A percentile compares a stretch with the other conserved stretches of the same genome.
These are phyloP conservation scores for Caenorhabditis doughertyi DNA, from an alignment of 2,888 invertebrate genomes.

Conservation along the genomic window DNA sequence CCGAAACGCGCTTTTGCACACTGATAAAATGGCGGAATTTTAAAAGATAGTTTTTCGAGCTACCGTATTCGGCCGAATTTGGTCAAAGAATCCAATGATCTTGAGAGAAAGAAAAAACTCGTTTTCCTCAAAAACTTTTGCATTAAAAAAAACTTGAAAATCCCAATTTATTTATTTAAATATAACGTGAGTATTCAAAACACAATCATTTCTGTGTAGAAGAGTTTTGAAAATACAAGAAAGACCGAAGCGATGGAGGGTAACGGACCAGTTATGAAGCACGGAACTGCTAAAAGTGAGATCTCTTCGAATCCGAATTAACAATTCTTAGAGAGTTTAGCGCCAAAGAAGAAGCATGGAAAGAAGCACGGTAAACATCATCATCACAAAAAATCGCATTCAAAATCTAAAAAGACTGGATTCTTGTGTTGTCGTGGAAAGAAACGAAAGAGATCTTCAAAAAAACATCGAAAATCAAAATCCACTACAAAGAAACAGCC, in stretches of 20 bases:
- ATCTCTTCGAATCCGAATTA: neutral
- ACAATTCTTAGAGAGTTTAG: neutral
- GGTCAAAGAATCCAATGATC: neutral
- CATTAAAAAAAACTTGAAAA: neutral
- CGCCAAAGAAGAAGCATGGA: neutral
- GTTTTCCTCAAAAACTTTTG: neutral
- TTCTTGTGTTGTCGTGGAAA: conserved; percentile 31
- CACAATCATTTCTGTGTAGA: neutral
- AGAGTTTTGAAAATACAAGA: conserved; percentile 3
- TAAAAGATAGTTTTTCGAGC: neutral
- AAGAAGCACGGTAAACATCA: conserved; percentile 8
- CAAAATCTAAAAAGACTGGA: conserved; percentile 3
- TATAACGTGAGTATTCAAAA: neutral
- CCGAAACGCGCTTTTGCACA: neutral
- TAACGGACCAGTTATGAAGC: conserved; percentile 12
- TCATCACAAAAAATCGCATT: conserved; percentile 17
- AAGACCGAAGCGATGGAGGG: conserved; percentile 26
- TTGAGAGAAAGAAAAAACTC: neutral
- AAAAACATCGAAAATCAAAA: conserved; percentile 30
- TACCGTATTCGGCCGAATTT: too few species aligned
- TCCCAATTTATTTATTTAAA: too few species aligned
- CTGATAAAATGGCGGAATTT: conserved; percentile 1
- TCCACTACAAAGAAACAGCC: conserved; percentile 26
- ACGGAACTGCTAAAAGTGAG: neutral
- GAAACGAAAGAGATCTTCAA: conserved; percentile 10